Evolutionary conservation across 2,888 invertebrate genomes (phyloP), one percentile per base, ranked within the genome.

Genomic region (Cryptophagus acutangulus): DNA sequence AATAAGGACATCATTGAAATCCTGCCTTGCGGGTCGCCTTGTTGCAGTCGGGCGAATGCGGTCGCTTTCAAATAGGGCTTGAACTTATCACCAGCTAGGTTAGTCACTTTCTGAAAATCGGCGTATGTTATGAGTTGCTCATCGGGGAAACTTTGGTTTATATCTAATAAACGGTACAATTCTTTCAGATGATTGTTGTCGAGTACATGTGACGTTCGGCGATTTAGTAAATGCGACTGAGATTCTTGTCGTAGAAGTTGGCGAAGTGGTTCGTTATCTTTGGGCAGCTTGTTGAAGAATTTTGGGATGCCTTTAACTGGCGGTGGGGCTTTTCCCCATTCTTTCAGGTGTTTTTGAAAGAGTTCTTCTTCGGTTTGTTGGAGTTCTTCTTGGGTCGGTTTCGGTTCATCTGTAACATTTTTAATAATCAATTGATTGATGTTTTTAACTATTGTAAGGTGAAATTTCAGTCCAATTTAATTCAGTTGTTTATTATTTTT

Each of bases 1-100:
- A 94, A 95, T 43, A 96, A 76, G 0, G 89, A 85, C 66, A 87
- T 85, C 12, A 92, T 90, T 13, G 89, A 84, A 17, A 96, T 85
- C 41, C 88, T 76, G 0, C 93, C 93, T 55, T 87, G 84, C 0
- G 85, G 81, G 62, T 95, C 94, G 0, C 82, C 82, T 43, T 87
- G 85, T 62, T 90, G 85, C 2, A 96, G 72, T 48, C 91, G 88
- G 1, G 89, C 87, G 67, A 93, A 96, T 9, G 91, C 81, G 52
- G 81, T 81, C 0, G 93, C 83, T 18, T 86, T 89, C 60, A 96
- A 84, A 61, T 91, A 94, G 25, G 82, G 62, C 45, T 63, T 63
- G 2, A 66, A 57, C 61, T 67, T 68, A 2, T 57, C 70, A 3
- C 86, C 85, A 3, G 87, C 84, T 46, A 84, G 73, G 48, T 79